Evolutionary conservation across 53 echinoderm and acorn worm genomes (phyloP), one percentile per base, ranked within the genome.

Genomic region (Henricia sp.): DNA sequence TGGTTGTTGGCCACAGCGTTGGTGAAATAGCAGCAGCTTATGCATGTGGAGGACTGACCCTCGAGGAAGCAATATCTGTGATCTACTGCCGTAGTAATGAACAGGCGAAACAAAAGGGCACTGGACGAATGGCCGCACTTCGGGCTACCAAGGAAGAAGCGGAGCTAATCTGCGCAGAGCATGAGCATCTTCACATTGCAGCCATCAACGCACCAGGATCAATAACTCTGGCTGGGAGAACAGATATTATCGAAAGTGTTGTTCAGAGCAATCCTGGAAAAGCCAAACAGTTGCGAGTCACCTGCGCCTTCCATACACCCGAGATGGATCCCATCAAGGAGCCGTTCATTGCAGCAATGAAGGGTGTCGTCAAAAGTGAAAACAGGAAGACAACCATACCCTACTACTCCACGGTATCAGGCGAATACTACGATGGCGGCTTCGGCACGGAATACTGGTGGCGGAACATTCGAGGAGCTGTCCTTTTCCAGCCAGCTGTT

Each of bases 21-120:
- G 96, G 96, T 2, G 96, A 96, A 64, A 90, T 94, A 19, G 94
- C 96, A 16, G 96, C 96, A 65, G 96, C 96, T 36, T 94, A 96
- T 54, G 96, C 94, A 14, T 86, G 82, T 66, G 96, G 96, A 34
- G 96, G 96, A 36, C 64, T 96, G 86, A 90, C 94, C 13, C 71
- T 96, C 13, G 88, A 94, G 51, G 96, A 96, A 86, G 94, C 96
- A 21, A 70, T 96, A 33, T 68, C 83, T 68, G 94, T 90, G 70
- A 96, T 96, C 48, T 96, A 89, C 80, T 76, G 89, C 65, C 70
- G 96, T 29, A 96, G 96, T 74, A 70, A 82, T 10, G 90, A 96
- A 42, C 96, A 96, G 74, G 96, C 94, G 19, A 94, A 91, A 37
- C 83, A 92, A 59, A 89, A 87, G 54, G 92, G 92, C 17, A 91